Evolutionary conservation across 1,140 invertebrate genomes (phyloP), one percentile per base, ranked within the genome.

Genomic region (Meloidogyne chitwoodi): DNA sequence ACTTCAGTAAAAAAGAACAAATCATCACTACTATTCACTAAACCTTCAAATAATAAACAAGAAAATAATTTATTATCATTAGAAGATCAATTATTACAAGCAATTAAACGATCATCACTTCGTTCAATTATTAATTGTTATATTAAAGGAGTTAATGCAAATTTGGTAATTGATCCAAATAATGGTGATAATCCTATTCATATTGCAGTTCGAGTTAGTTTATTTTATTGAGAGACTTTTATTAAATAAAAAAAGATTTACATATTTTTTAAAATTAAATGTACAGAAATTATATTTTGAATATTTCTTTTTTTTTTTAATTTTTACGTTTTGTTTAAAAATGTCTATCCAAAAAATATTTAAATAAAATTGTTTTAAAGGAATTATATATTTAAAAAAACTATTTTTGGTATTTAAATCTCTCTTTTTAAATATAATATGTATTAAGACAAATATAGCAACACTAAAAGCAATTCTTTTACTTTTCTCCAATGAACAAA

Each of bases 1-100:
- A 56, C 12, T 56, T 19, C 19, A n/a, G 48, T n/a, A n/a, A 56
- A 14, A 56, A 56, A 22, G 10, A 16, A 11, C 3, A 48, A 48
- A 48, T n/a, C 19, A 56, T n/a, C 19, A n/a, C 12, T n/a, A 56
- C 12, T n/a, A 56, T 3, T 56, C n/a, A 19, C 19, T 14, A n/a
- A 19, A 82, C 79, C 41, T 82, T 79, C 70, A 84, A 78, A 22
- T 68, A 74, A 63, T 82, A 81, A 29, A 38, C 34, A 6, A 77
- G 68, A 66, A 81, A 68, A 64, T 77, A 83, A 81, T 79, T 81
- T 77, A 16, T 26, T 48, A 56, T n/a, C 48, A 56, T 56, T 56
- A 56, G 48, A 56, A 56, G 48, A 56, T n/a, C 48, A 56, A 56
- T 56, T 56, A 56, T 56, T 56, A 56, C 48, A 56, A 56, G 48